phyloP scores from a whole-genome alignment of 1,140 invertebrate species.

The Drosophila subpulchrella region DNA sequence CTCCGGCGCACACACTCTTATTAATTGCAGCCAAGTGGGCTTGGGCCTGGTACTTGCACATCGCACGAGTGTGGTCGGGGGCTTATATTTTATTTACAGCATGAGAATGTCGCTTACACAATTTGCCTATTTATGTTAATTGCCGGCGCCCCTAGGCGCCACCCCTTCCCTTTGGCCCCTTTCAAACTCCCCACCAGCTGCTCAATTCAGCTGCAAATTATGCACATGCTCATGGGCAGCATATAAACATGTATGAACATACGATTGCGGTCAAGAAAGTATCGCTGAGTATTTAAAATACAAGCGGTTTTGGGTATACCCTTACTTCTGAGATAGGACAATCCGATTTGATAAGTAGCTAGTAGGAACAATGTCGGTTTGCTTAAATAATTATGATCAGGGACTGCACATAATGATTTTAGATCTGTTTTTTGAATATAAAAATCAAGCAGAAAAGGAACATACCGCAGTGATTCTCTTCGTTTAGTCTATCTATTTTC shows the following conservation, averaged over 20 bases:
- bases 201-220: conserved; percentile 54
- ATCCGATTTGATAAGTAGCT: no score
- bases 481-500: no score
- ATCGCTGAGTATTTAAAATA: not conserved
- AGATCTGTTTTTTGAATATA: no score
- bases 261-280: conserved; percentile 1
- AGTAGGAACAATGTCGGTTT: no score
- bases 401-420: no score
- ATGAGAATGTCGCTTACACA: conserved; percentile 45
- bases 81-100: conserved; percentile 63
- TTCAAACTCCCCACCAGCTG: conserved; percentile 4
- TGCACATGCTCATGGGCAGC: conserved; percentile 41
- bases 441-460: no score
- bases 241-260: not conserved
- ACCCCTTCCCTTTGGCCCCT: not conserved
- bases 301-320: not conserved
- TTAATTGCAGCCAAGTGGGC: conserved; percentile 47
- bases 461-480: no score
- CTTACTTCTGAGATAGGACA: no score
- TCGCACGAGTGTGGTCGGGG: conserved; percentile 3
- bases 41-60: conserved; percentile 14
- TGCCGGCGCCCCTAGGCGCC: conserved; percentile 21
- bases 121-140: conserved; percentile 66
- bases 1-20: conserved; percentile 18
- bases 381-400: no score